phyloP scores from a whole-genome alignment of 2,113 vertebrate species.

The Callospermophilus lateralis region DNA sequence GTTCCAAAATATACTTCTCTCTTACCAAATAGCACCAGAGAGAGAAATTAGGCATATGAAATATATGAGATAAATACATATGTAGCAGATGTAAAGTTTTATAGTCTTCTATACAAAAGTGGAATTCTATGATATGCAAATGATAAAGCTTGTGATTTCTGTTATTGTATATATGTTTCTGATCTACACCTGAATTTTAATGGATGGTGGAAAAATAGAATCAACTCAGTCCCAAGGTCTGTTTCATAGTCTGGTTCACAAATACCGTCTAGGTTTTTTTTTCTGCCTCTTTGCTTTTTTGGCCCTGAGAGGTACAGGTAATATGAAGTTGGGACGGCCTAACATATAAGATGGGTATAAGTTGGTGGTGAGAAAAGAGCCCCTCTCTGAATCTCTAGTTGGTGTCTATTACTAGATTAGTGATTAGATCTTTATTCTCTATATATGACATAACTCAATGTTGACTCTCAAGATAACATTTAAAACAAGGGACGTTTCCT shows the following conservation, averaged over 20 bases:
- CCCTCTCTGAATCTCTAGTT: background rate
- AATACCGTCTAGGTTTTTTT: background rate
- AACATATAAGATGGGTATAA: rapidly evolving
- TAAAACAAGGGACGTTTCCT: background rate
- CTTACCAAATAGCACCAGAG: background rate
- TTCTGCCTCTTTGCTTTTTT: background rate
- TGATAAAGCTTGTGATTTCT: background rate
- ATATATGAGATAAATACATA: background rate
- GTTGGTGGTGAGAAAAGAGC: background rate
- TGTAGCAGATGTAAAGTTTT: background rate
- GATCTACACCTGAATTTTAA: background rate
- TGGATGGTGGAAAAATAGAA: background rate
- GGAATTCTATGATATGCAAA: background rate
- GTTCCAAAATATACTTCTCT: conserved; percentile 30
- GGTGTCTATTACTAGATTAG: background rate
- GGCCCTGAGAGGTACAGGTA: background rate
- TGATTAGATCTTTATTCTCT: background rate
- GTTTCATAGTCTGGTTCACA: background rate
- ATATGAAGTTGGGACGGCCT: background rate
- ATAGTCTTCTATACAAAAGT: conserved; percentile 3
- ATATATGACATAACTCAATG: background rate
- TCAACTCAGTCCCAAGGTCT: background rate
- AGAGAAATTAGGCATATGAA: background rate
- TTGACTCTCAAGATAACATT: background rate
- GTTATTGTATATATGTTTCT: background rate